A percentile compares a stretch with the other conserved stretches of the same genome.
These are phyloP conservation scores for Paedocypris sp. DNA, from an alignment of 2,113 vertebrate species.

Conservation along the genomic window DNA sequence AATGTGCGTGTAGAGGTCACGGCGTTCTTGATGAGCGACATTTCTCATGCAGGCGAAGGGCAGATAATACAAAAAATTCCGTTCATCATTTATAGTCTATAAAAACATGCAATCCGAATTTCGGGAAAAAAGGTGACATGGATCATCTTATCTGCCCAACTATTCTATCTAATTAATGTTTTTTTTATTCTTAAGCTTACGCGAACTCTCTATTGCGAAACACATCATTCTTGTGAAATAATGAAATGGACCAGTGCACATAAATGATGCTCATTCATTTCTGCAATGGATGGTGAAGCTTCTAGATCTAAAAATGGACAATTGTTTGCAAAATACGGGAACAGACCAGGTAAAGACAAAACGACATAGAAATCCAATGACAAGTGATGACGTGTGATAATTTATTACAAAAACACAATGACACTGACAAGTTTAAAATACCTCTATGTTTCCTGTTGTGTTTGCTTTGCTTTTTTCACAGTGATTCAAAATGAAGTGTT, in stretches of 20 bases:
- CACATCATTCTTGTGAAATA: too few species aligned
- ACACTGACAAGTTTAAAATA: conserved; percentile 63
- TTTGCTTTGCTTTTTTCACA: conserved; percentile 58
- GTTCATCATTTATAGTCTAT: too few species aligned
- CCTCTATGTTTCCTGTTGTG: conserved; percentile 47
- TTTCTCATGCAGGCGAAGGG: too few species aligned
- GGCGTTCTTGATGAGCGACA: too few species aligned
- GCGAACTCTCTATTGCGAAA: too few species aligned
- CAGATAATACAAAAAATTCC: too few species aligned
- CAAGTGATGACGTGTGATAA: conserved; percentile 53
- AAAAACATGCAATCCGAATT: too few species aligned
- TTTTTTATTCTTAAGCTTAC: too few species aligned
- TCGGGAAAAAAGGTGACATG: too few species aligned
- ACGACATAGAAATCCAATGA: conserved; percentile 46
- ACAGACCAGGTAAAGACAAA: conserved; percentile 24
- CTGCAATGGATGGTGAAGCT: background rate
- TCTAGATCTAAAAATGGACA: background rate
- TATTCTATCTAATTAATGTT: too few species aligned
- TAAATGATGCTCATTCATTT: background rate
- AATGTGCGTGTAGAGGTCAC: too few species aligned
- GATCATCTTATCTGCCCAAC: too few species aligned
- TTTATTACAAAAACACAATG: conserved; percentile 70
- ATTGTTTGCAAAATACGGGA: background rate
- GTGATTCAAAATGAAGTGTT: conserved; percentile 61
- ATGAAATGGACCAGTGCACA: background rate